Evolutionary conservation across 2,113 vertebrate genomes (phyloP).

Genomic region (Spea bombifrons): DNA sequence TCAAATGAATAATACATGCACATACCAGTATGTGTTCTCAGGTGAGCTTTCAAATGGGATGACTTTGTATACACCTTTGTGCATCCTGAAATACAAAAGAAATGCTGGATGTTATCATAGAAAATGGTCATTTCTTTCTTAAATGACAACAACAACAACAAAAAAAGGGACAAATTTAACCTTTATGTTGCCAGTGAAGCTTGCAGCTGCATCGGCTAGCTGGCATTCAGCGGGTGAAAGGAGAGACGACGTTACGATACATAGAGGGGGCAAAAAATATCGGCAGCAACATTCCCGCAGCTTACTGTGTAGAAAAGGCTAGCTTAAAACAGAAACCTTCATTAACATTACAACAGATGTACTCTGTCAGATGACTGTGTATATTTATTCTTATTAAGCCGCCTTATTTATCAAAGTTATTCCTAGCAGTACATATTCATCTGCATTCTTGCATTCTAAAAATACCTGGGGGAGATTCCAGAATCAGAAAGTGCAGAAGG

Average conservation of each 20-base stretch:
- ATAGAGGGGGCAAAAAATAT: background rate
- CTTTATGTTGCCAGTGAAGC: background rate
- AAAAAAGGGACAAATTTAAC: background rate
- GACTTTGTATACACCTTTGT: slow-evolving; percentile 98
- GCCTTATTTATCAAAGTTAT: slow-evolving; percentile 46
- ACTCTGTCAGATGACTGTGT: slow-evolving; percentile 36
- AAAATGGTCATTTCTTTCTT: background rate
- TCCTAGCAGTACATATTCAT: slow-evolving; percentile 40
- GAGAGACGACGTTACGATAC: too few species aligned
- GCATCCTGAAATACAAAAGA: slow-evolving; percentile 75
- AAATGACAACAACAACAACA: background rate
- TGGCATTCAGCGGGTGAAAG: background rate
- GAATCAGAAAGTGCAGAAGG: slow-evolving; percentile 27
- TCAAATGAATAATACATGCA: slow-evolving; percentile 56
- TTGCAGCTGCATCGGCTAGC: background rate
- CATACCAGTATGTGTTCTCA: slow-evolving; percentile 95
- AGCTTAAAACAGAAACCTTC: background rate
- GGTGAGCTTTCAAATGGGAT: slow-evolving; percentile 94
- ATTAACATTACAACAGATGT: slow-evolving; percentile 35
- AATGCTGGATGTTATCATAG: slow-evolving; percentile 25
- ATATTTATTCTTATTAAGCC: slow-evolving; percentile 40
- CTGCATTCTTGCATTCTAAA: slow-evolving; percentile 48
- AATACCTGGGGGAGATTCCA: slow-evolving; percentile 46
- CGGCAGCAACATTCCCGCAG: slow-evolving; percentile 9
- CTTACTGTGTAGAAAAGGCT: background rate